Percentiles rank a stretch among this genome's conserved stretches.
Evolutionary conservation across 64 coral and sea anemone species (phyloP).

Genomic region (Pachyseris speciosa): DNA sequence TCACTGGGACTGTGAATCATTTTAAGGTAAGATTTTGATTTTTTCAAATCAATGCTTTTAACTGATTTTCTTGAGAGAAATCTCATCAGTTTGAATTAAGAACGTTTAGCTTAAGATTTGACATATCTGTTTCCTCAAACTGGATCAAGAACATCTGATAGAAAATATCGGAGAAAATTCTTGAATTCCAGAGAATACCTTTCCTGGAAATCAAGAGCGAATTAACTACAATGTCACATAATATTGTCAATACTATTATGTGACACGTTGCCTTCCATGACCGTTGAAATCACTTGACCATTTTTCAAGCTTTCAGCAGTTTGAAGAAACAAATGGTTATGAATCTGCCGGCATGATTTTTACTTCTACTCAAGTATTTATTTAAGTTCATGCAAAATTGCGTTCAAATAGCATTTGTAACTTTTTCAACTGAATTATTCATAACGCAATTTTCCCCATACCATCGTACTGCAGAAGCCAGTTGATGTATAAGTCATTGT

Average conservation of each 20-base stretch:
- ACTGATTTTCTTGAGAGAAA: no score
- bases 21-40: no score
- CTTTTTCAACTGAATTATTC: no score
- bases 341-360: no score
- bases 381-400: no score
- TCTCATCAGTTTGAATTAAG: no score
- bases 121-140: not conserved
- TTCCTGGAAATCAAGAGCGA: conserved; percentile 1
- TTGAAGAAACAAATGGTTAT: no score
- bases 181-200: not conserved
- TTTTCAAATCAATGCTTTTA: no score
- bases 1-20: not conserved
- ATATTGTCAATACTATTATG: not conserved
- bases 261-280: conserved; percentile 14
- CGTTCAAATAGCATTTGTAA: no score
- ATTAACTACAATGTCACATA: conserved; percentile 22
- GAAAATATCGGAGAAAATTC: not conserved
- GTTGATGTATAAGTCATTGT: not conserved
- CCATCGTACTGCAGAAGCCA: not conserved
- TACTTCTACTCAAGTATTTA: no score
- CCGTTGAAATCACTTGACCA: not conserved
- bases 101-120: not conserved
- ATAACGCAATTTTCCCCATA: not conserved
- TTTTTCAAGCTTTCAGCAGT: not conserved
- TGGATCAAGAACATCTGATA: not conserved